These are phyloP conservation scores for Anolis carolinensis DNA, from an alignment of 2,113 vertebrate species.

Conservation along the genomic window DNA sequence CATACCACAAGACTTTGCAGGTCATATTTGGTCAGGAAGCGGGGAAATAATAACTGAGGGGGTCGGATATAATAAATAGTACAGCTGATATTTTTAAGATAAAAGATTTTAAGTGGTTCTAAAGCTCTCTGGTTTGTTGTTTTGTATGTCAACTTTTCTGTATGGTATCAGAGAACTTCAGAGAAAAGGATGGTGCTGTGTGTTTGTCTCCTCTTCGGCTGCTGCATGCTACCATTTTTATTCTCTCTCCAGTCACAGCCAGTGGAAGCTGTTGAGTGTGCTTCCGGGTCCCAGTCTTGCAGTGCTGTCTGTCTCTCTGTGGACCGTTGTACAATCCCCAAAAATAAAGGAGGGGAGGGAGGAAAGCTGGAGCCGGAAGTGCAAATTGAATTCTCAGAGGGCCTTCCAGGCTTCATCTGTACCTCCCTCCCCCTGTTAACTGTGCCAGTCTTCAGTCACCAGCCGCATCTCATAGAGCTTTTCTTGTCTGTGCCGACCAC, in stretches of 20 bases:
- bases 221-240: constrained; percentile 68
- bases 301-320: constrained; percentile 51
- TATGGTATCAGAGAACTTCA: constrained; percentile 61
- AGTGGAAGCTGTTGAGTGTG: constrained; percentile 13
- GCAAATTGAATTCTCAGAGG: constrained; percentile 65
- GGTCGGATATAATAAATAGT: constrained; percentile 4
- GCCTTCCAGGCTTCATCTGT: constrained; percentile 66
- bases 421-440: constrained; percentile 50
- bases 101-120: constrained; percentile 52
- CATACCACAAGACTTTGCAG: not conserved
- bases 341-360: constrained; percentile 42
- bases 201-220: constrained; percentile 51
- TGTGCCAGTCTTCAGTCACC: constrained; percentile 80
- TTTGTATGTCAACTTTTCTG: constrained; percentile 34
- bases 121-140: constrained; percentile 57
- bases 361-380: constrained; percentile 54
- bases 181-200: constrained; percentile 44
- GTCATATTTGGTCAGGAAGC: not conserved
- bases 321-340: constrained; percentile 53
- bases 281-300: constrained; percentile 59
- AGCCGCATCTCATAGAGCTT: constrained; percentile 77
- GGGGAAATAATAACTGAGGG: not conserved
- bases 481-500: constrained; percentile 76
- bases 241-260: constrained; percentile 59
- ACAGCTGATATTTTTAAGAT: constrained; percentile 50